A percentile compares a stretch with the other conserved stretches of the same genome.
These are phyloP conservation scores for Ephydatia muelleri DNA, from an alignment of 37 sponge, comb jelly and placozoan genomes.

Conservation along the genomic window DNA sequence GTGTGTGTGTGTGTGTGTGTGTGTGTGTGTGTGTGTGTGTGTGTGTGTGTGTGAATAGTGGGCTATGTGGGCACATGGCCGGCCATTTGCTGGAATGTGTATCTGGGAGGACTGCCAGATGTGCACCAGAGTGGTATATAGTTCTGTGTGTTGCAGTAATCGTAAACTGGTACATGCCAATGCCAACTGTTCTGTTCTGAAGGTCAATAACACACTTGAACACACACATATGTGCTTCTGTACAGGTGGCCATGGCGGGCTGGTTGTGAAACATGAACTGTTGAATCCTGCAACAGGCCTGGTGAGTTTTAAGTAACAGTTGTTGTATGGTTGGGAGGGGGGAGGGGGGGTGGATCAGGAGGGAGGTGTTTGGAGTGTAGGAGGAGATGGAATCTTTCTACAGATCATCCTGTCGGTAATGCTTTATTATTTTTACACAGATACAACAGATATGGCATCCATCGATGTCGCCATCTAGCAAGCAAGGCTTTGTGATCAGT, in stretches of 20 bases:
- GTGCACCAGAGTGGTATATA: neutral
- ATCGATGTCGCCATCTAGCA: neutral
- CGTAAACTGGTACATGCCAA: neutral
- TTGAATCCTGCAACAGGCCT: conserved; percentile 45
- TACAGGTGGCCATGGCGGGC: conserved; percentile 10
- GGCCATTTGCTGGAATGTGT: neutral
- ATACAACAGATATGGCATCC: neutral
- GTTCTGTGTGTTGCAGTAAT: neutral
- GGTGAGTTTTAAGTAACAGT: conserved; percentile 9
- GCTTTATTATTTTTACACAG: neutral
- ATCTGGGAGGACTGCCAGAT: neutral
- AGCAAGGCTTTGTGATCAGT: neutral
- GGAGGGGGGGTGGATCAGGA: neutral
- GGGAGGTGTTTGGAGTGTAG: neutral
- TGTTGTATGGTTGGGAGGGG: neutral
- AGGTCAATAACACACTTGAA: neutral
- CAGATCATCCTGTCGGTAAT: neutral
- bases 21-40: too few species aligned
- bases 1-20: too few species aligned
- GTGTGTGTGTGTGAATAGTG: too few species aligned
- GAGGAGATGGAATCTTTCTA: neutral
- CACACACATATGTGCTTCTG: neutral
- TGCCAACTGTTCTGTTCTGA: neutral
- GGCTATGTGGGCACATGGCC: too few species aligned
- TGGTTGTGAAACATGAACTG: conserved; percentile 54